Base-by-base conservation (phyloP, 2,113 vertebrate genomes). In the Poeciliopsis prolifica region DNA sequence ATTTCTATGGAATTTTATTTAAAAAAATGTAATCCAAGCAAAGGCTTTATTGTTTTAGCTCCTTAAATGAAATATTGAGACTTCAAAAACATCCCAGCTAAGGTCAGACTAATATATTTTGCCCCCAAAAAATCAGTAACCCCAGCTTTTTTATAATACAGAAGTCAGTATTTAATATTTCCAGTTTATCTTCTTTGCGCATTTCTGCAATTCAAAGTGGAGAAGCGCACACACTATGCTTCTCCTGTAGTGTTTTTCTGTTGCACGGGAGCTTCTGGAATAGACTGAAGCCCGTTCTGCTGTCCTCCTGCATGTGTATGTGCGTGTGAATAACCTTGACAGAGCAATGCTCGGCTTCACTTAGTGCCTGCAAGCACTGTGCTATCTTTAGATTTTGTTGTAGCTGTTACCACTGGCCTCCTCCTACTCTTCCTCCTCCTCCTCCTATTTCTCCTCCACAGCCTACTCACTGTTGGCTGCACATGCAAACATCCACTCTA, bases 311-410 rank as follows among this genome's bases (percentile, higher is more conserved):
- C 60, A 74, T 69, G 75, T 78, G 75, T 72, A 74, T 78, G 65
- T 63, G 68, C 61, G 75, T 66, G 77, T 68, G 81, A 77, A 54
- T 92, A 94, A 92, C 92, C 91, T 93, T 93, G 92, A 90, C 86
- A 86, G 83, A 70, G 87, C 72, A 67, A 82, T 82, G 87, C 81
- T 67, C 80, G 78, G 92, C 89, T 85, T 83, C 83, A 72, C n/a
- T 85, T 86, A 90, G 83, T 92, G 93, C 89, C 94, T 90, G 80
- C 66, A 4, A 94, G 93, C 89, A 22, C 80, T 79, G 86, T 58
- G 84, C 93, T 95, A 94, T 94, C 93, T 94, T 95, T 94, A 95
- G 93, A 92, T 85, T 77, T 74, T 86, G 84, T 88, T 85, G 87
- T 86, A 84, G 90, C 89, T 88, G 90, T 90, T 90, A 90, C 86